A percentile compares a stretch with the other conserved stretches of the same genome.
Conservation (phyloP, 2,113 vertebrate genomes). For the Acrocephalus arundinaceus region DNA sequence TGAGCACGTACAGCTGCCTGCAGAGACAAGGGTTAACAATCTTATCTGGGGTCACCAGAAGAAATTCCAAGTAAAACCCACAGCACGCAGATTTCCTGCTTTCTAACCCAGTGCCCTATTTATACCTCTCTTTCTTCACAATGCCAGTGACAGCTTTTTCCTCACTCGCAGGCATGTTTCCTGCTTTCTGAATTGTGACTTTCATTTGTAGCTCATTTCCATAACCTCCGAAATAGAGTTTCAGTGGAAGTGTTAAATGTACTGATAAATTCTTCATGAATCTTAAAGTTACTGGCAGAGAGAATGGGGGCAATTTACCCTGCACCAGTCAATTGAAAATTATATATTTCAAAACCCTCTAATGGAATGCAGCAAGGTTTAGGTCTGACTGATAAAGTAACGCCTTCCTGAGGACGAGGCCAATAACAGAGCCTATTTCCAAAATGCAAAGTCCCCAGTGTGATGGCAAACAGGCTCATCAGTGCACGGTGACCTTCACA, state of each 20-base stretch:
- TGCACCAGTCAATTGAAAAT: slow-evolving; percentile 32
- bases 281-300: slow-evolving; percentile 13
- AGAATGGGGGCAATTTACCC: background rate
- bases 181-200: slow-evolving; percentile 70
- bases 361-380: background rate
- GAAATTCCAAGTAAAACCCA: slow-evolving; percentile 91
- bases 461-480: background rate
- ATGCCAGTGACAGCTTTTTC: slow-evolving; percentile 92
- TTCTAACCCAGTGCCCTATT: slow-evolving; percentile 94
- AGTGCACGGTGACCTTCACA: slow-evolving; percentile 16
- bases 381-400: slow-evolving; percentile 4
- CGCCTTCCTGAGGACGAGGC: background rate
- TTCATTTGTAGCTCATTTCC: slow-evolving; percentile 63
- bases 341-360: background rate
- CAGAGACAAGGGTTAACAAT: slow-evolving; percentile 85
- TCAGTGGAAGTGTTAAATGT: slow-evolving; percentile 54
- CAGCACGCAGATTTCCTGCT: slow-evolving; percentile 91
- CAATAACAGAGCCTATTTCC: slow-evolving; percentile 18
- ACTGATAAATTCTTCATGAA: slow-evolving; percentile 34
- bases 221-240: slow-evolving; percentile 46
- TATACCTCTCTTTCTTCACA: slow-evolving; percentile 86
- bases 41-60: slow-evolving; percentile 93
- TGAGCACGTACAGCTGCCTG: background rate
- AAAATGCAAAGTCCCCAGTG: background rate
- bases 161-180: slow-evolving; percentile 75